phyloP scores from a whole-genome alignment of 2,797 vertebrate genomes.

The Alfaro cultratus region DNA sequence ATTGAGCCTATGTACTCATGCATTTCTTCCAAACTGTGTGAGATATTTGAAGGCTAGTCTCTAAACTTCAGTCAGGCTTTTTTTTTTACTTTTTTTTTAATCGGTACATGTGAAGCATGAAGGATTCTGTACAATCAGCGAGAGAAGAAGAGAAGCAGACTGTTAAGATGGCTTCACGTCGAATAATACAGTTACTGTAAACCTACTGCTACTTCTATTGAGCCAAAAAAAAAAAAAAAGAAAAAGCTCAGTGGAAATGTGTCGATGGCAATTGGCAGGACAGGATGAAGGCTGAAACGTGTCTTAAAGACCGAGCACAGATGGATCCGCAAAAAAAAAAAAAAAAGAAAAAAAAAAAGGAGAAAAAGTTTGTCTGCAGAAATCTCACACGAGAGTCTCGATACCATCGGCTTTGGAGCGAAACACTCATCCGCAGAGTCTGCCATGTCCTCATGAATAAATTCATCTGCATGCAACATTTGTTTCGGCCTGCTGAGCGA shows the following conservation, averaged over 20 bases:
- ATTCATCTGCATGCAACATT: constrained; percentile 18
- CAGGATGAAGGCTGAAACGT: constrained; percentile 35
- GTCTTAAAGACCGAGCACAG: constrained; percentile 41
- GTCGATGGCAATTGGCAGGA: constrained; percentile 48
- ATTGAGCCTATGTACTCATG: constrained; percentile 62
- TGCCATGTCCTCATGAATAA: constrained; percentile 23
- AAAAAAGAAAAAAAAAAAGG: neutral
- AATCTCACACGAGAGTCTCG: constrained; percentile 36
- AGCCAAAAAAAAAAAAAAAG: constrained; percentile 28
- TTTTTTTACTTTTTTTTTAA: constrained; percentile 39
- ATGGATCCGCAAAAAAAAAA: constrained; percentile 27
- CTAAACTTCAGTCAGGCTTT: constrained; percentile 48
- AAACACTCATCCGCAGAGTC: constrained; percentile 33
- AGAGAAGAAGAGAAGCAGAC: constrained; percentile 37
- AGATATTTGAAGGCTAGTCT: constrained; percentile 59
- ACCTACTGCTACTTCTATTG: constrained; percentile 69
- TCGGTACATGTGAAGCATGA: constrained; percentile 53
- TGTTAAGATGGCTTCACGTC: constrained; percentile 49
- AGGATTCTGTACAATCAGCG: constrained; percentile 59
- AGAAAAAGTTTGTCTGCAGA: constrained; percentile 39
- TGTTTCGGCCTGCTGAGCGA: constrained; percentile 25
- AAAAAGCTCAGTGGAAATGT: constrained; percentile 50
- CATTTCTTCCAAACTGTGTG: constrained; percentile 57
- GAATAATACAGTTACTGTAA: constrained; percentile 67
- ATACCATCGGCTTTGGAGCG: constrained; percentile 29